These are phyloP conservation scores for Piaya cayana DNA, from an alignment of 2,113 vertebrate genomes.

Conservation along the genomic window DNA sequence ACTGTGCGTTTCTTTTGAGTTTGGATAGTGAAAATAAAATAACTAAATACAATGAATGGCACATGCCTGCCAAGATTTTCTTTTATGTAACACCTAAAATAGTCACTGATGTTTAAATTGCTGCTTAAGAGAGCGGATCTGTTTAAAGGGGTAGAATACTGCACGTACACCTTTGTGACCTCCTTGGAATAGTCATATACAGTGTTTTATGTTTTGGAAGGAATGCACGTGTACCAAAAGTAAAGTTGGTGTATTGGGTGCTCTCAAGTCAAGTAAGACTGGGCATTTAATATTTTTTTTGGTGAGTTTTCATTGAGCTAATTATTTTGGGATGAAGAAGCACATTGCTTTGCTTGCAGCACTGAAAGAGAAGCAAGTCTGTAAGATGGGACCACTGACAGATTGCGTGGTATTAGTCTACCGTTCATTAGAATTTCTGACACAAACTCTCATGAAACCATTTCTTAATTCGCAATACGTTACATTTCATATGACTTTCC, in stretches of 20 bases:
- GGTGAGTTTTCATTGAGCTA: background rate
- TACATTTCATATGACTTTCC: background rate
- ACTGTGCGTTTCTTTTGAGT: conserved; percentile 21
- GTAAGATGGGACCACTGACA: background rate
- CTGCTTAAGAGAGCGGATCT: background rate
- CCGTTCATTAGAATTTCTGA: background rate
- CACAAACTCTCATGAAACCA: background rate
- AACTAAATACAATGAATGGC: background rate
- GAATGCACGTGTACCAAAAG: background rate
- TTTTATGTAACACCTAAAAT: background rate
- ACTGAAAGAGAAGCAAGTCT: background rate
- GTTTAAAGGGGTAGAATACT: background rate
- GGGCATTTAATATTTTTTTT: background rate
- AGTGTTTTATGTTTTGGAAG: background rate
- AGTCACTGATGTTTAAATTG: background rate
- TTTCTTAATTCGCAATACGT: background rate
- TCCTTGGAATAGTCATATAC: background rate
- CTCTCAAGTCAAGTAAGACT: background rate
- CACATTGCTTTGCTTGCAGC: background rate
- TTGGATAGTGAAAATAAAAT: conserved; percentile 50
- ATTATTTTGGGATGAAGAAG: background rate
- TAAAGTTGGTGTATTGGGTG: background rate
- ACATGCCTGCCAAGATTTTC: background rate
- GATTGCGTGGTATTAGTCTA: background rate
- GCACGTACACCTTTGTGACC: too few relatives aligned